Conservation (phyloP, 2,113 vertebrate species). For the Caretta caretta region DNA sequence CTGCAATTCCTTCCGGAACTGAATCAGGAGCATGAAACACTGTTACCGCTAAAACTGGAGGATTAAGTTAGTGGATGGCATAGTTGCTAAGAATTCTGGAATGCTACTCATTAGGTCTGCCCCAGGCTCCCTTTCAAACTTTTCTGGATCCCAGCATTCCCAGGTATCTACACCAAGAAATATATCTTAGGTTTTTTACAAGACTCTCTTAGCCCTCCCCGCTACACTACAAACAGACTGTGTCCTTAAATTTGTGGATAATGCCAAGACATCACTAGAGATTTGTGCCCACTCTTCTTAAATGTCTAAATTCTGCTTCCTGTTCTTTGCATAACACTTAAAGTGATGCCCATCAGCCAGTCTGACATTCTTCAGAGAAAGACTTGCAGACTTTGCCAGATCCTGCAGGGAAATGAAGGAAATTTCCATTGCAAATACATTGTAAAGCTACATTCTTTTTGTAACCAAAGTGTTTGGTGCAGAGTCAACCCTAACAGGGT, state of each 20-base stretch:
- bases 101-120: background rate
- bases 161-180: background rate
- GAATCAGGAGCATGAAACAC: conserved; percentile 21
- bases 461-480: background rate
- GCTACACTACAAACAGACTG: background rate
- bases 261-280: background rate
- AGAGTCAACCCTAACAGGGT: background rate
- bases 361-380: background rate
- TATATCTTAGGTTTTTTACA: background rate
- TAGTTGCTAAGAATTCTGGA: background rate
- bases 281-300: background rate
- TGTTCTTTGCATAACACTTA: background rate
- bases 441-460: background rate
- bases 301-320: background rate
- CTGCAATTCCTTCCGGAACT: background rate
- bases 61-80: background rate
- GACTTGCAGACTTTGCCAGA: background rate
- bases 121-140: background rate
- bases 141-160: background rate
- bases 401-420: background rate
- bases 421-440: background rate
- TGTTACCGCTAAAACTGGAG: background rate
- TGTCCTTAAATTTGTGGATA: background rate
- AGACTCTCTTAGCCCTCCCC: background rate
- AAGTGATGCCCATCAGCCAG: background rate